A percentile compares a stretch with the other conserved stretches of the same genome.
Evolutionary conservation across 2,888 invertebrate species (phyloP).

Genomic region (Brachylomia viminalis): DNA sequence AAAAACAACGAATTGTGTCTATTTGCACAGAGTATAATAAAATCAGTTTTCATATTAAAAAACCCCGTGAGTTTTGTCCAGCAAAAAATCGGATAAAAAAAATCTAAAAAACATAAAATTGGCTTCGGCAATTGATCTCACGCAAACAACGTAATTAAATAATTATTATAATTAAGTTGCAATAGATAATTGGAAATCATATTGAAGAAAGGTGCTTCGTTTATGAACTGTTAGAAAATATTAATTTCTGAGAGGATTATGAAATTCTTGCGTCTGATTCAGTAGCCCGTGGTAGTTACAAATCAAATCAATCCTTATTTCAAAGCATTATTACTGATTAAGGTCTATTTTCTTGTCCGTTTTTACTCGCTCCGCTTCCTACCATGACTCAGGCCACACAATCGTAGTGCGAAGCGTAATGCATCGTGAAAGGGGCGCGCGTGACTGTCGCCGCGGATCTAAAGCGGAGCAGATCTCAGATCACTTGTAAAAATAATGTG

Average conservation of each 20-base stretch:
- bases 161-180: not conserved
- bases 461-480: conserved; percentile 50
- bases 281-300: not conserved
- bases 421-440: conserved; percentile 83
- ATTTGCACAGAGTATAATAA: not conserved
- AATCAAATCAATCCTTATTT: not conserved
- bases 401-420: conserved; percentile 73
- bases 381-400: conserved; percentile 38
- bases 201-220: not conserved
- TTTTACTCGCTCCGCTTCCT: conserved; percentile 53
- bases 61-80: not conserved
- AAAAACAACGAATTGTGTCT: not conserved
- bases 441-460: conserved; percentile 77
- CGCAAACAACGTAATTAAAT: not conserved
- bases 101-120: no score
- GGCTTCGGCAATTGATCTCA: not conserved
- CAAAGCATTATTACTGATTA: not conserved
- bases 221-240: not conserved
- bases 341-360: not conserved
- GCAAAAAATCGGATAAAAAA: not conserved
- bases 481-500: conserved; percentile 67
- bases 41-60: not conserved
- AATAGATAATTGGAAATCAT: not conserved
- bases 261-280: not conserved
- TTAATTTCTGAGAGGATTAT: not conserved